Evolutionary conservation across 2,113 vertebrate species (phyloP).

Genomic region (Cynoglossus semilaevis): DNA sequence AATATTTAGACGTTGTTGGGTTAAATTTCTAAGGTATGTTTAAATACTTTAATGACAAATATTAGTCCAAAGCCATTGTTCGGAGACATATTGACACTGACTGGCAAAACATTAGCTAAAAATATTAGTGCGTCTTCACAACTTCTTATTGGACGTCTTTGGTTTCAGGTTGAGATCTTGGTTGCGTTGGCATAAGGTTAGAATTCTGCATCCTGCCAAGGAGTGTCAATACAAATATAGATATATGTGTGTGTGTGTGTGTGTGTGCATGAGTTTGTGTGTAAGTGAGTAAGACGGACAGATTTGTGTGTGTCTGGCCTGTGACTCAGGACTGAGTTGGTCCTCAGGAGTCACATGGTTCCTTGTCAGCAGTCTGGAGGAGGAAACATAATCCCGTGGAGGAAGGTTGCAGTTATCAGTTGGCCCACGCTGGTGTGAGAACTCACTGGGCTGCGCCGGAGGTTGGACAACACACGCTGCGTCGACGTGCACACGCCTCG

Average conservation of each 20-base stretch:
- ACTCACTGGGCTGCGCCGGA: conserved; percentile 24
- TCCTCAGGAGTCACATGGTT: conserved; percentile 74
- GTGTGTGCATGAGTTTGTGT: conserved; percentile 4
- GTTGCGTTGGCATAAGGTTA: no score
- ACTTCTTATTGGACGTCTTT: no score
- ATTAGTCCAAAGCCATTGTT: no score
- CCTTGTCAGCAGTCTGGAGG: conserved; percentile 71
- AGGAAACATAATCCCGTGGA: conserved; percentile 74
- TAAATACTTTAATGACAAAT: no score
- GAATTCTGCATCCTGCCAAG: no score
- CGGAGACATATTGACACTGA: no score
- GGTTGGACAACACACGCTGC: conserved; percentile 15
- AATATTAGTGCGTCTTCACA: no score
- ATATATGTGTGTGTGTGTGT: not conserved
- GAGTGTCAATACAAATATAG: not conserved
- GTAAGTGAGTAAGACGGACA: not conserved
- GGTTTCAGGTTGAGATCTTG: no score
- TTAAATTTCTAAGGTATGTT: no score
- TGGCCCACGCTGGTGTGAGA: conserved; percentile 36
- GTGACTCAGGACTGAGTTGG: conserved; percentile 71
- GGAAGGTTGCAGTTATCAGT: conserved; percentile 72
- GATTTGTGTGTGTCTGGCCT: conserved; percentile 37
- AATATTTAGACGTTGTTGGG: no score
- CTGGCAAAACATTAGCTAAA: no score
- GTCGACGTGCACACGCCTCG: conserved; percentile 15